A percentile compares a stretch with the other conserved stretches of the same genome.
These are phyloP conservation scores for Coleophora deauratella DNA, from an alignment of 2,888 invertebrate genomes.

Conservation along the genomic window DNA sequence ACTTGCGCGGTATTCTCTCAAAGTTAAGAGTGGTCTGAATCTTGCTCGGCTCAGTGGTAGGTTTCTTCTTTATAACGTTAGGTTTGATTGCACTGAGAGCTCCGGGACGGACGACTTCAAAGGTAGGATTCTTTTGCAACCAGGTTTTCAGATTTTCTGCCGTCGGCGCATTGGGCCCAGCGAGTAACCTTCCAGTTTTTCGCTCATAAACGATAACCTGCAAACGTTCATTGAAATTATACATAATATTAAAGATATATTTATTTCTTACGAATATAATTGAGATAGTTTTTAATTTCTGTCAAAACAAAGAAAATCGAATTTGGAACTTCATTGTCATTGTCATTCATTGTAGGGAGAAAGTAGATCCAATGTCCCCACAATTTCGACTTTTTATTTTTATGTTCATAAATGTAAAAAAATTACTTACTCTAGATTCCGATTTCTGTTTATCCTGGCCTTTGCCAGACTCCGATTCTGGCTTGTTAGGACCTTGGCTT, in stretches of 20 bases:
- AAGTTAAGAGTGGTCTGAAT: constrained; percentile 69
- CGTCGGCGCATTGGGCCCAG: constrained; percentile 88
- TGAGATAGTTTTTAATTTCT: too few relatives aligned
- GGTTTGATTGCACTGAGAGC: constrained; percentile 63
- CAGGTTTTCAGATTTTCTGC: constrained; percentile 85
- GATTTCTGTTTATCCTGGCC: constrained; percentile 42
- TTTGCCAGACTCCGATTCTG: constrained; percentile 36
- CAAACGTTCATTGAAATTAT: constrained; percentile 12
- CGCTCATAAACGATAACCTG: constrained; percentile 88
- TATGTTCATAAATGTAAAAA: background rate
- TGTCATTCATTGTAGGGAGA: too few relatives aligned
- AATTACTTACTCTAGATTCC: constrained; percentile 51
- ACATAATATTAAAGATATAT: too few relatives aligned
- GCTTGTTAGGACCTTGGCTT: constrained; percentile 30
- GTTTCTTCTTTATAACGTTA: constrained; percentile 42
- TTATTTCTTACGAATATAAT: too few relatives aligned
- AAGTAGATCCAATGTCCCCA: too few relatives aligned
- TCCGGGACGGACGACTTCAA: constrained; percentile 85
- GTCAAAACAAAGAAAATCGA: too few relatives aligned
- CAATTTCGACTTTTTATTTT: background rate
- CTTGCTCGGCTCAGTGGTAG: constrained; percentile 35
- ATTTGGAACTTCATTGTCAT: too few relatives aligned
- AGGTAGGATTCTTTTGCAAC: constrained; percentile 91
- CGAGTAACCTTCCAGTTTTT: constrained; percentile 81
- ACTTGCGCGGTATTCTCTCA: constrained; percentile 50